Conservation (phyloP, 1,140 invertebrate species). For the Bradysia coprophila region DNA sequence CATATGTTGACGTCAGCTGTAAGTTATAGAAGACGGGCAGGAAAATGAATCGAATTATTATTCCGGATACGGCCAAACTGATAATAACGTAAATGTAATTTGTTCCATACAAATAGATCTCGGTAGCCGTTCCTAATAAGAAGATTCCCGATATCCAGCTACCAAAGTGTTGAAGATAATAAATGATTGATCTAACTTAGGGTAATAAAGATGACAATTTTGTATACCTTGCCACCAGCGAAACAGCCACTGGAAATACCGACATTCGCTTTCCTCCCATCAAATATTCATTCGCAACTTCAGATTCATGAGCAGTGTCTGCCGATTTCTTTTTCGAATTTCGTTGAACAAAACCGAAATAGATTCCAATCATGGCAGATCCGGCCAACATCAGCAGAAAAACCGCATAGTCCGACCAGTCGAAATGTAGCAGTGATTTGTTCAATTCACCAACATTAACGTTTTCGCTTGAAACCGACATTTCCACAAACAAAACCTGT, state of each 20-base stretch:
- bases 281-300: conserved; percentile 53
- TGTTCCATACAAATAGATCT: conserved; percentile 65
- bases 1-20: conserved; percentile 64
- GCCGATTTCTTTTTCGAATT: conserved; percentile 24
- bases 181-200: no score
- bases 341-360: conserved; percentile 35
- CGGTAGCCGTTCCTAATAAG: conserved; percentile 60
- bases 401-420: conserved; percentile 37
- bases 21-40: conserved; percentile 70
- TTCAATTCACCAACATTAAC: conserved; percentile 34
- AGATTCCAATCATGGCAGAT: conserved; percentile 38
- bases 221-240: conserved; percentile 37
- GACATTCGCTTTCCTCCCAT: conserved; percentile 63
- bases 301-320: neutral
- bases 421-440: conserved; percentile 37
- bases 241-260: conserved; percentile 54
- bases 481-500: no score
- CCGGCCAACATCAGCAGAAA: conserved; percentile 40
- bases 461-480: no score
- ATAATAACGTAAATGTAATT: conserved; percentile 48
- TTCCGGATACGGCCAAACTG: conserved; percentile 41
- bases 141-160: conserved; percentile 82
- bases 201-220: no score
- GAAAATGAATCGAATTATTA: conserved; percentile 51
- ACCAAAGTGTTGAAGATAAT: no score